These are phyloP conservation scores for Ceratina calcarata DNA, from an alignment of 1,140 invertebrate genomes.

Conservation along the genomic window DNA sequence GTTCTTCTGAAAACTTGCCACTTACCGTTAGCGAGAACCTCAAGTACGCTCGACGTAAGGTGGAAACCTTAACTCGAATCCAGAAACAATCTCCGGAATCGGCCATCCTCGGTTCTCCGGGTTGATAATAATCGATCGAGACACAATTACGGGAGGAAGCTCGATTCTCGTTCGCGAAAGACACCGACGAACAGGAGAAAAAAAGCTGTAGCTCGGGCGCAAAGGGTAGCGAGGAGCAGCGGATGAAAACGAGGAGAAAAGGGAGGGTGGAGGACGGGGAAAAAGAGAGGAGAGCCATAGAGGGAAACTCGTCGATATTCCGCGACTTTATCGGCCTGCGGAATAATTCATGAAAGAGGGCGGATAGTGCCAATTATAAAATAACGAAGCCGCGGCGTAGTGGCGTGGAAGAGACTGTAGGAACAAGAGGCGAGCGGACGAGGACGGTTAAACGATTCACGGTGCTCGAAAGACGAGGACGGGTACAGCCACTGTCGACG, in stretches of 20 bases:
- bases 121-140: conserved; percentile 33
- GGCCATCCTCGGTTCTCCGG: no score
- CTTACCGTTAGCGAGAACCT: no score
- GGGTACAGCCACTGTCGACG: no score
- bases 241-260: neutral
- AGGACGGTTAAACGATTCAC: neutral
- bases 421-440: conserved; percentile 21
- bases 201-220: neutral
- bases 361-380: conserved; percentile 76
- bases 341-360: conserved; percentile 75
- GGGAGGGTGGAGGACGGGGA: neutral
- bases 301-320: conserved; percentile 66
- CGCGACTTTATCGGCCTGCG: conserved; percentile 64
- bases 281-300: conserved; percentile 35
- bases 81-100: neutral
- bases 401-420: conserved; percentile 41
- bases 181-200: neutral
- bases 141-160: conserved; percentile 30
- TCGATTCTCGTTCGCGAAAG: conserved; percentile 22
- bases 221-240: neutral
- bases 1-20: no score
- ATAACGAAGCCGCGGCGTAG: conserved; percentile 67
- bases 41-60: no score
- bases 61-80: neutral
- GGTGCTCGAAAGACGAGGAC: neutral